Base-by-base conservation (phyloP, 2,797 vertebrate species). In the Fundulus diaphanus region DNA sequence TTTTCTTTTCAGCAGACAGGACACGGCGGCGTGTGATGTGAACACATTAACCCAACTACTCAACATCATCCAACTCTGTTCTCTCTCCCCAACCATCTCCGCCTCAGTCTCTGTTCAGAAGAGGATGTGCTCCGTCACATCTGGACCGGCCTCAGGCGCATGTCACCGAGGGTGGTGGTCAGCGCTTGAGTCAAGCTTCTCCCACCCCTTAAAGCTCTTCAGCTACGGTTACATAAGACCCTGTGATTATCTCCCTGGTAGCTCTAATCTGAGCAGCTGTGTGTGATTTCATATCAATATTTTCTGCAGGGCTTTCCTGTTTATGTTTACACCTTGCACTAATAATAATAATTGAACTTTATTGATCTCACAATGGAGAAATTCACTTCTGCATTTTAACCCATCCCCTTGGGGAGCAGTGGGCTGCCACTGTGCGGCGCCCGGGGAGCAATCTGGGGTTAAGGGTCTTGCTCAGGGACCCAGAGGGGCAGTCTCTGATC, bases 191-290 rank as follows among this genome's bases (percentile, higher is more conserved):
- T 71, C 63, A 15, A 29, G 67, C 74, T 69, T 72, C 68, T 71
- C 22, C 57, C 49, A 33, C 73, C 40, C 40, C 70, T 73, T 67
- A 42, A 59, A 77, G 76, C 54, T 49, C 27, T 72, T 69, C 78
- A 85, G 78, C 74, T 86, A 77, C 76, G 72, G 57, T 48, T 65
- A 15, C 63, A 52, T 44, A 74, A 72, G 73, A 33, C 11, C 13
- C 44, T 49, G 69, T 68, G 79, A 76, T 73, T 71, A 77, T 78
- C 77, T 78, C 61, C 61, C 73, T 70, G 70, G 74, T 74, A 80
- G 76, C 75, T 31, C 65, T 72, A 81, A 78, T 76, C 82, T 85
- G 87, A 80, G 84, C 89, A 92, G 89, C 90, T 92, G 91, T 77
- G 75, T 82, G 84, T 74, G 73, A 86, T 90, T 84, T 78, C 42